Evolutionary conservation across 2,113 vertebrate species (phyloP).

Genomic region (Etheostoma cragini): DNA sequence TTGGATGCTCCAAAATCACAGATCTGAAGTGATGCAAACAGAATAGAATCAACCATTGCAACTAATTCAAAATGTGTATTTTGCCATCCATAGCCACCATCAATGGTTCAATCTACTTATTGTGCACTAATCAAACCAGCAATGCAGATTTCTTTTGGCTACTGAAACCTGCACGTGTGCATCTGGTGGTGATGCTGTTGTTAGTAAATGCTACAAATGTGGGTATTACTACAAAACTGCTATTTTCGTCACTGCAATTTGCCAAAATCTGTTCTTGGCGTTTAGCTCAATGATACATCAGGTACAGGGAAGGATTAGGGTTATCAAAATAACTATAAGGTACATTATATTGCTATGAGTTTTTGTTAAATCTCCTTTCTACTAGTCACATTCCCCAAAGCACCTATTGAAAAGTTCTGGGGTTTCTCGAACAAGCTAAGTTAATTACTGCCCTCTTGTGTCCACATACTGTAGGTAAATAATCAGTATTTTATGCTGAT

Average conservation of each 20-base stretch:
- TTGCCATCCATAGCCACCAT: neutral
- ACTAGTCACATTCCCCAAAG: neutral
- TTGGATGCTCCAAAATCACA: slow-evolving; percentile 98
- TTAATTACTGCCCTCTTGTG: slow-evolving; percentile 70
- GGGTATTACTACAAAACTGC: neutral
- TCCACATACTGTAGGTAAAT: slow-evolving; percentile 44
- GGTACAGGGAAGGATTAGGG: neutral
- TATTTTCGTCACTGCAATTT: neutral
- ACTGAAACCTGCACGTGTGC: slow-evolving; percentile 1
- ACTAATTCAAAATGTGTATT: neutral
- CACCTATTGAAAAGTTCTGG: neutral
- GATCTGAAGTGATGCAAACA: slow-evolving; percentile 84
- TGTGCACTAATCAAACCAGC: neutral
- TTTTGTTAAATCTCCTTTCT: neutral
- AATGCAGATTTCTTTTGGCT: neutral
- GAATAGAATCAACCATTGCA: neutral
- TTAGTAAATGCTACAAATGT: neutral
- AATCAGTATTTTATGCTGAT: neutral
- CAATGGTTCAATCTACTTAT: neutral
- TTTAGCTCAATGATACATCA: neutral
- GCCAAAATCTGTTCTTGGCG: neutral
- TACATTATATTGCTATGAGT: neutral
- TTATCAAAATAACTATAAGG: neutral
- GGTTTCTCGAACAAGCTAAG: slow-evolving; percentile 39
- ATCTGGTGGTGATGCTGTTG: neutral